Evolutionary conservation across 2,888 invertebrate genomes (phyloP).

Genomic region (Diploptera punctata): DNA sequence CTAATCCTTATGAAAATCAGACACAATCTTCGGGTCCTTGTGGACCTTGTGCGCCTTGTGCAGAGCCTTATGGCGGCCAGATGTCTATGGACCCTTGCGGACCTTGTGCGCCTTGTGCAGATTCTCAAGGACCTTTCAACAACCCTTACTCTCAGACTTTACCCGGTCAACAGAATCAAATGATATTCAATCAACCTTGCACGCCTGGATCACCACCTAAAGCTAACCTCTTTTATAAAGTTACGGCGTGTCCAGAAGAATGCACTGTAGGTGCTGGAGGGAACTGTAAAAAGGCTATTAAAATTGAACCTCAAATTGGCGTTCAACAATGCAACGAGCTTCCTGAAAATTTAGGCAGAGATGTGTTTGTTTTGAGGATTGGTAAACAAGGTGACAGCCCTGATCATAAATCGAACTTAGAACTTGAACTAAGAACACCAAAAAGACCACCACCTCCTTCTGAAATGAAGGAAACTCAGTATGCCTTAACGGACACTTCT

Average conservation of each 20-base stretch:
- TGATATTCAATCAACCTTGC: not conserved
- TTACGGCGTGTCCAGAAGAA: not conserved
- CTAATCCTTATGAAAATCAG: not conserved
- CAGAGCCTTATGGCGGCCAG: not conserved
- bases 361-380: not conserved
- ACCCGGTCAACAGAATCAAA: not conserved
- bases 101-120: not conserved
- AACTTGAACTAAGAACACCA: constrained; percentile 1
- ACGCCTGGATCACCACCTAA: not conserved
- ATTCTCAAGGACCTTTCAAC: too few species aligned
- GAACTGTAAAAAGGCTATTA: not conserved
- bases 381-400: not conserved
- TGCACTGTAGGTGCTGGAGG: not conserved
- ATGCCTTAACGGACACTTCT: too few species aligned
- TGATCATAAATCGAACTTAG: not conserved
- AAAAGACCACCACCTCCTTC: not conserved
- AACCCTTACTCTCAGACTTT: too few species aligned
- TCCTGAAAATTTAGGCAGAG: not conserved
- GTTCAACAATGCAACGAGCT: not conserved
- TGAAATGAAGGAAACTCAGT: not conserved
- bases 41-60: not conserved
- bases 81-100: not conserved
- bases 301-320: not conserved
- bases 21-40: not conserved
- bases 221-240: not conserved